Evolutionary conservation across 2,888 invertebrate genomes (phyloP), one percentile per base, ranked within the genome.

Genomic region (Lithophane leautieri): DNA sequence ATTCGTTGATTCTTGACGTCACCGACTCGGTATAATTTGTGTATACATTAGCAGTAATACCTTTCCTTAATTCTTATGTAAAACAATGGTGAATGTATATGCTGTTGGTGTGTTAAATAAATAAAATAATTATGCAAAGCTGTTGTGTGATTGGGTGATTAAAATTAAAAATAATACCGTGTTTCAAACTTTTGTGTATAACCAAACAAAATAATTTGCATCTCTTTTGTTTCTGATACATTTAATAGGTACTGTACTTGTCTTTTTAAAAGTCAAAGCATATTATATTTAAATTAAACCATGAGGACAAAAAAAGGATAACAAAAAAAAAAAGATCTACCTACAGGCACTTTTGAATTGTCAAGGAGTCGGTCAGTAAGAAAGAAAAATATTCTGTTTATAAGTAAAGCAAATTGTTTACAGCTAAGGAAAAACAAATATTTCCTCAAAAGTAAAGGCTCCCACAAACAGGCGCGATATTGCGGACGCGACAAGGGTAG

Each of bases 1-100:
- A 25, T 76, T 76, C 60, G 22, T 34, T 9, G 6, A 0, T 25
- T 19, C 4, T 44, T 73, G 73, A 73, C 65, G 76, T 81, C 75
- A 84, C 14, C 4, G 34, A 50, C 19, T 34, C 34, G 34, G 6
- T 54, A 54, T n/a, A 12, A 54, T 54, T 12, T 54, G 12, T 56
- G 25, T 56, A 56, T 25, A n/a, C 4, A 54, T 56, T 56, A 14
- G 54, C 54, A 12, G 54, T 14, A 25, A 25, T 56, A 25, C 2
- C 25, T 56, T 25, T 56, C 25, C 6, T 56, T 25, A 56, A 54
- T n/a, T n/a, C n/a, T 54, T 54, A 12, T n/a, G 54, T 54, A n/a
- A n/a, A 54, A n/a, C 12, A 25, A 56, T 14, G 6, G 25, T 14
- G 25, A n/a, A 25, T 6, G 14, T 54, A 16, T 54, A n/a, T 19